These are phyloP conservation scores for Meiosimyza platycephala DNA, from an alignment of 2,888 invertebrate genomes.

Conservation along the genomic window DNA sequence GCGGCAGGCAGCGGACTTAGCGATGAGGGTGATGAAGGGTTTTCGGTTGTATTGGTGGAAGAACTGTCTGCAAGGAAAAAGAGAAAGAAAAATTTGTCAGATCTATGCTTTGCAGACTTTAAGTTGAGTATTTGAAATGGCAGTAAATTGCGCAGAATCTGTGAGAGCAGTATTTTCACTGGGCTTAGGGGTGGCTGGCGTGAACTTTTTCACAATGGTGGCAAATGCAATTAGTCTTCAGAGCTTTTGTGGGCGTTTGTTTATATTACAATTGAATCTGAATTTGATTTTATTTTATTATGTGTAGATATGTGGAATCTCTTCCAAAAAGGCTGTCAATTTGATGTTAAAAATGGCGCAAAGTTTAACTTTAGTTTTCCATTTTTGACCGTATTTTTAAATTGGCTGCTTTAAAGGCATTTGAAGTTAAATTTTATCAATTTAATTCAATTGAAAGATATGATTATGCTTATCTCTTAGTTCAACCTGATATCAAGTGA, in stretches of 20 bases:
- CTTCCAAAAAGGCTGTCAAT: constrained; percentile 18
- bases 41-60: constrained; percentile 76
- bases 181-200: not conserved
- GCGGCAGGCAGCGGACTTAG: constrained; percentile 69
- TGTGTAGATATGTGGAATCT: constrained; percentile 23
- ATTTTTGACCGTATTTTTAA: no score
- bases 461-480: no score
- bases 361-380: no score
- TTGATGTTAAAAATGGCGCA: constrained; percentile 45
- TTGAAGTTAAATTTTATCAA: no score
- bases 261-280: constrained; percentile 9
- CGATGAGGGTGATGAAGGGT: constrained; percentile 72
- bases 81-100: constrained; percentile 16
- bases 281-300: constrained; percentile 35
- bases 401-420: no score
- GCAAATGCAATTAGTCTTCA: constrained; percentile 42
- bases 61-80: constrained; percentile 75
- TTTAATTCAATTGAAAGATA: not conserved
- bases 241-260: constrained; percentile 39
- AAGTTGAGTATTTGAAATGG: not conserved
- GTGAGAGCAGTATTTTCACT: constrained; percentile 45
- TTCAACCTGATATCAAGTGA: no score
- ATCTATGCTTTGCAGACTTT: not conserved
- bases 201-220: constrained; percentile 31
- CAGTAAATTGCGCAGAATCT: constrained; percentile 53